These are phyloP conservation scores for Loris lydekkerianus DNA, from an alignment of 2,797 vertebrate species.

Conservation along the genomic window DNA sequence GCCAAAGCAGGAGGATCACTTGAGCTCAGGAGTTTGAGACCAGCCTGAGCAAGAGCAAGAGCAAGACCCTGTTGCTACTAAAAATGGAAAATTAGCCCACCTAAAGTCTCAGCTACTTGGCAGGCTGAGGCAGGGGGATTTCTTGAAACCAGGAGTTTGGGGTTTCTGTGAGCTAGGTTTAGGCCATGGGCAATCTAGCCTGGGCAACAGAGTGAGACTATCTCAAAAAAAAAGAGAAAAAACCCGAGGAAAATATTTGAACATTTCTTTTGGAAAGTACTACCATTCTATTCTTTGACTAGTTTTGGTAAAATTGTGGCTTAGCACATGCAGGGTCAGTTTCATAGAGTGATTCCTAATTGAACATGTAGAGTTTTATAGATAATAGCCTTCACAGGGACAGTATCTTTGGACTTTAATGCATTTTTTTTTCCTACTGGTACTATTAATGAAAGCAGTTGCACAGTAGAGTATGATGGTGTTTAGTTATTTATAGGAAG, in stretches of 20 bases:
- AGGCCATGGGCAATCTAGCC: too few relatives aligned
- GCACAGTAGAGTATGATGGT: not conserved
- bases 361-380: not conserved
- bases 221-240: too few relatives aligned
- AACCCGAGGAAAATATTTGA: slow-evolving; percentile 51
- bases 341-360: slow-evolving; percentile 26
- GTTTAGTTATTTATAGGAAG: slow-evolving; percentile 53
- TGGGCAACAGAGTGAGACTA: too few relatives aligned
- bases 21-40: too few relatives aligned
- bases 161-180: too few relatives aligned
- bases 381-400: slow-evolving; percentile 14
- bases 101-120: too few relatives aligned
- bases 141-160: too few relatives aligned
- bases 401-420: slow-evolving; percentile 9
- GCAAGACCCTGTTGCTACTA: too few relatives aligned
- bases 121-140: too few relatives aligned
- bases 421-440: not conserved
- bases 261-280: slow-evolving; percentile 64
- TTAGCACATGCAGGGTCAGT: not conserved
- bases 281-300: slow-evolving; percentile 38
- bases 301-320: slow-evolving; percentile 34
- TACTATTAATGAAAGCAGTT: slow-evolving; percentile 38
- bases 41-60: too few relatives aligned
- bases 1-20: too few relatives aligned
- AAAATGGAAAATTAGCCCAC: too few relatives aligned